Percentiles rank a stretch among this genome's conserved stretches.
Conservation (phyloP, 2,113 vertebrate genomes). For the Progne subis region DNA sequence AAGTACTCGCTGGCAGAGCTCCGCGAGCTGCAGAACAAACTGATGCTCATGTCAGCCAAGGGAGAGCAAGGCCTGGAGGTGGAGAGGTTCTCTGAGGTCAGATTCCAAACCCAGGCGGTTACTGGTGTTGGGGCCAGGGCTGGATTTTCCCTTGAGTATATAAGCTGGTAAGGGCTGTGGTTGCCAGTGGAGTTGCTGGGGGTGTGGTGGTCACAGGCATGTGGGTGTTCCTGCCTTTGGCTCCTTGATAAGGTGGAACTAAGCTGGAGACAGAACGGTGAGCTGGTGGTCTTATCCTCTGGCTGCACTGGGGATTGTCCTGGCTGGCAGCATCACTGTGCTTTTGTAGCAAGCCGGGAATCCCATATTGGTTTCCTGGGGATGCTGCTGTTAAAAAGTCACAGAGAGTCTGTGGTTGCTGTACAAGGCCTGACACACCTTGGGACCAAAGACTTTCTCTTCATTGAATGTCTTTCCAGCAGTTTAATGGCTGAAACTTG, state of each 20-base stretch:
- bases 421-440: not conserved
- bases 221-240: not conserved
- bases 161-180: not conserved
- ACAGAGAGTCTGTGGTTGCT: not conserved
- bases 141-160: not conserved
- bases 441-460: not conserved
- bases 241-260: not conserved
- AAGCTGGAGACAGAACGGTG: not conserved
- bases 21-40: constrained; percentile 90
- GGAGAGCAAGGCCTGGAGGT: constrained; percentile 88
- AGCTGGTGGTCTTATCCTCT: not conserved
- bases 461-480: not conserved
- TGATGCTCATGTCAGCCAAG: constrained; percentile 97
- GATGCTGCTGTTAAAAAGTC: not conserved
- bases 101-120: not conserved
- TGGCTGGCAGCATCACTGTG: not conserved
- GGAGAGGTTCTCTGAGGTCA: constrained; percentile 90
- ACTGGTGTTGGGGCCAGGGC: not conserved
- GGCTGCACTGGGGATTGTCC: not conserved
- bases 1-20: constrained; percentile 86
- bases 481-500: not conserved
- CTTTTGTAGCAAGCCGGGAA: not conserved
- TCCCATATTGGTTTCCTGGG: not conserved
- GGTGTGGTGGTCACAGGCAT: not conserved
- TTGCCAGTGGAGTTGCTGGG: not conserved